These are phyloP conservation scores for Agriopis leucophaearia DNA, from an alignment of 2,888 invertebrate genomes.

Conservation along the genomic window DNA sequence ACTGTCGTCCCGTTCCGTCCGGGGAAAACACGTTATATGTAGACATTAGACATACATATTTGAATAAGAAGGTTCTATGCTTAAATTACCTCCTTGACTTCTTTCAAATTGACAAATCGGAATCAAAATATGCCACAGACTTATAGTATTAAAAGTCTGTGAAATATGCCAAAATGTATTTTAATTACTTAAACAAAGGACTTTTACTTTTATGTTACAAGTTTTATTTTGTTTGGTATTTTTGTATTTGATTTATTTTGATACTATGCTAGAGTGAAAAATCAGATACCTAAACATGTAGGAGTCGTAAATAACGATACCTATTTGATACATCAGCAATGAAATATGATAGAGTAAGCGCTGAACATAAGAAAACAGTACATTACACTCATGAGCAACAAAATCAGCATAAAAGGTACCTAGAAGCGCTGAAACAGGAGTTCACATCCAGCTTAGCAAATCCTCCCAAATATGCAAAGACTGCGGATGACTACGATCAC, in stretches of 20 bases:
- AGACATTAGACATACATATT: background rate
- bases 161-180: background rate
- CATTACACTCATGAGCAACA: slow-evolving; percentile 60
- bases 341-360: slow-evolving; percentile 55
- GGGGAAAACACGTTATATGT: too few species aligned
- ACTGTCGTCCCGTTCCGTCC: too few species aligned
- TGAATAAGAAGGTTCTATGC: background rate
- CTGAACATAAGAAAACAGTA: slow-evolving; percentile 38
- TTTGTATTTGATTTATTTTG: background rate
- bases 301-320: background rate
- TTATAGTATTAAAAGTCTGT: too few species aligned
- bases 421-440: slow-evolving; percentile 67
- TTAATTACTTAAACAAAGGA: too few species aligned
- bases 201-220: background rate
- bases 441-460: slow-evolving; percentile 56
- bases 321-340: slow-evolving; percentile 35
- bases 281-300: background rate
- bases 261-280: background rate
- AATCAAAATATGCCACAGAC: background rate
- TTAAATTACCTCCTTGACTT: background rate
- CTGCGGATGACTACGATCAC: slow-evolving; percentile 88
- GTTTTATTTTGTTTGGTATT: too few species aligned
- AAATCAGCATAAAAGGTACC: slow-evolving; percentile 59
- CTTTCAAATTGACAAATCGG: background rate
- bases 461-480: slow-evolving; percentile 50